Evolutionary conservation across 2,113 vertebrate genomes (phyloP).

Genomic region (Urocolius indicus): DNA sequence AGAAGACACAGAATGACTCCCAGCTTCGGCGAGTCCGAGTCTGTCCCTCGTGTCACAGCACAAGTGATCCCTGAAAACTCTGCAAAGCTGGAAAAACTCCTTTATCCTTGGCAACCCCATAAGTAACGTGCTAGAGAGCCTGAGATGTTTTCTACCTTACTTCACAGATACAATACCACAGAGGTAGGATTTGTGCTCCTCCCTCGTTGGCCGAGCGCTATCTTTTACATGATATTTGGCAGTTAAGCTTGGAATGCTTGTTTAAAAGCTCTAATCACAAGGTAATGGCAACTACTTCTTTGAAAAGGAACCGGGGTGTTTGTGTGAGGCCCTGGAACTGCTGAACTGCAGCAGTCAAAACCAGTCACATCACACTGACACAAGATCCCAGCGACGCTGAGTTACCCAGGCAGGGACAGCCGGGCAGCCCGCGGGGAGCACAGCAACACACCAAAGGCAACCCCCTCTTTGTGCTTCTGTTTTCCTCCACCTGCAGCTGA

Average conservation of each 20-base stretch:
- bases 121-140: not conserved
- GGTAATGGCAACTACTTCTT: not conserved
- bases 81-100: not conserved
- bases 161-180: not conserved
- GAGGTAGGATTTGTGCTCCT: not conserved
- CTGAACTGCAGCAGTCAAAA: not conserved
- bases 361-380: fast-evolving
- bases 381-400: fast-evolving
- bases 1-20: not conserved
- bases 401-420: too few relatives aligned
- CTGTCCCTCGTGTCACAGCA: not conserved
- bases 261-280: not conserved
- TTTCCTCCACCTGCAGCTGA: not conserved
- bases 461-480: fast-evolving
- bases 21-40: not conserved
- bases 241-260: not conserved
- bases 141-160: not conserved
- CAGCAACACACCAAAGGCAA: fast-evolving
- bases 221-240: not conserved
- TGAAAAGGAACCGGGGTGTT: not conserved
- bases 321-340: not conserved
- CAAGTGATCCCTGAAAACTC: not conserved
- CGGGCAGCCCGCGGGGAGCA: not conserved
- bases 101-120: not conserved
- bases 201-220: not conserved